Base-by-base conservation (phyloP, 2,797 vertebrate species). In the Intellagama lesueurii region DNA sequence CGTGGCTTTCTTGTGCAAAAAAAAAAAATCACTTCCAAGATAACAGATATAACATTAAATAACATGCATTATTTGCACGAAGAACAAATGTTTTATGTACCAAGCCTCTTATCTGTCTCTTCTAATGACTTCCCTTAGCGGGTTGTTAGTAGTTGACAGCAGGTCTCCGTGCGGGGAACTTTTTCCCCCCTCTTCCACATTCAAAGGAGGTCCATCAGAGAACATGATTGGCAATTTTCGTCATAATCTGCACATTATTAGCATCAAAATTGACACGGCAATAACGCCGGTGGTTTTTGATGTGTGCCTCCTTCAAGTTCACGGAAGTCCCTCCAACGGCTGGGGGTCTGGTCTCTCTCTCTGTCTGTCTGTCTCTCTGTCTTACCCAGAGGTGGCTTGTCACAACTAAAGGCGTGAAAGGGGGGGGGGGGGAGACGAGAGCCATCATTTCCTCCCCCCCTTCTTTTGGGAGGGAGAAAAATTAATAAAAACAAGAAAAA, bases 211-310 rank as follows among this genome's bases (percentile, higher is more conserved):
- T 99, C 98, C 98, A 98, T 99, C 98, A 98, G 98, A 98, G 98
- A 99, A 98, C 98, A 99, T 99, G 98, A 99, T 99, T 99, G 99
- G 99, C 98, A 98, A 99, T 99, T 99, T 99, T 99, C 98, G 98
- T 99, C 98, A 99, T 99, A 98, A 99, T 99, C 98, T 99, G 98
- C 98, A 99, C 98, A 98, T 99, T 99, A 99, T 99, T 99, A 99
- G 98, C 98, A 99, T 98, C 98, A 98, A 98, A 99, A 98, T 98
- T 99, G 99, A 99, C 98, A 98, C 97, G 96, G 97, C 97, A 98
- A 97, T 98, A 98, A 98, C 97, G 97, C 94, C 96, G 98, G 97
- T 97, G 97, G 97, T 97, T 98, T 97, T 94, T 97, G 97, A 98
- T 98, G 97, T 98, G 97, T 97, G 97, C 97, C 97, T 98, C 97